Base-by-base conservation (phyloP, 2,888 invertebrate genomes). In the Anorthoa munda region DNA sequence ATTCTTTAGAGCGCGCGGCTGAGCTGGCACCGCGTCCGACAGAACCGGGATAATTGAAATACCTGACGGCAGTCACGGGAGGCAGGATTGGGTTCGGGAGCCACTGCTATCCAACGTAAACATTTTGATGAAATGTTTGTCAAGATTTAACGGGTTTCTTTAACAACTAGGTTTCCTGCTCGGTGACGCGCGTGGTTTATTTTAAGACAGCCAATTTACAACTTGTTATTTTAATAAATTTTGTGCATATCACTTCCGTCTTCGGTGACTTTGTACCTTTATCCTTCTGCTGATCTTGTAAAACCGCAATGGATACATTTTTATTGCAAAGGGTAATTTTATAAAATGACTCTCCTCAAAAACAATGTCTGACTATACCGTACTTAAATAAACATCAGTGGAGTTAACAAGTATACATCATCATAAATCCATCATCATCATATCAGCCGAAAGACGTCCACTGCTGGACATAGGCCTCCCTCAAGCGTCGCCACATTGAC, bases 11-110 rank as follows among this genome's bases (percentile, higher is more conserved):
- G 83, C 82, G 84, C 79, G 72, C 72, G 83, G 78, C 75, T 85
- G 83, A 86, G 79, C 85, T 78, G 84, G 86, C 87, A 87, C 83
- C 81, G 87, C 82, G 82, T 76, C 83, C 79, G 75, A 84, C 81
- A 81, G 89, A 87, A 85, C 88, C 72, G 86, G 88, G 92, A 93
- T 93, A 92, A 93, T 93, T 93, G 93, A 90, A 93, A 93, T 93
- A 92, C 92, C 92, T 91, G 86, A 85, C 84, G 86, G 86, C 72
- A 84, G 82, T 72, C 84, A 84, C 86, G 80, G 81, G 85, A 87
- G 87, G 83, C 88, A 86, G 86, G 88, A 89, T 88, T 88, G 85
- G 87, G 84, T 84, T 83, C 75, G 73, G 73, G 79, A 82, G 83
- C 76, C 81, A 83, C 77, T 81, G 86, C 81, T 84, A 87, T 87